Percentiles rank a stretch among this genome's conserved stretches.
Evolutionary conservation across 2,797 vertebrate genomes (phyloP).

Genomic region (Syndactyla subalaris): DNA sequence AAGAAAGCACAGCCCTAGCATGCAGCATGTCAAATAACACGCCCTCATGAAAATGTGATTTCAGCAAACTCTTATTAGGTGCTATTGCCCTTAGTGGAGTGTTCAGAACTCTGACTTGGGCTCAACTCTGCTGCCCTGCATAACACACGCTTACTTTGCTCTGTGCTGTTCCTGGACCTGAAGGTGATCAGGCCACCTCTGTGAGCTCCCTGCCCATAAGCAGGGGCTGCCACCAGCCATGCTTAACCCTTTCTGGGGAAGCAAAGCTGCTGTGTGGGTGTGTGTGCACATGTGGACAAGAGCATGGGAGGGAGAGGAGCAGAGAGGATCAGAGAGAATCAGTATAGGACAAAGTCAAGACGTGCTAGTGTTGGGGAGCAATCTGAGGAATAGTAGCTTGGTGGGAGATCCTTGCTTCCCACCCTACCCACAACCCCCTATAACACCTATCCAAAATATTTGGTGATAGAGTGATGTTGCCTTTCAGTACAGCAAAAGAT

Average conservation of each 20-base stretch:
- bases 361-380: not conserved
- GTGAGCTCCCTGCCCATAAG: not conserved
- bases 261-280: fast-evolving
- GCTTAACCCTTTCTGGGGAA: not conserved
- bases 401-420: not conserved
- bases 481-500: not conserved
- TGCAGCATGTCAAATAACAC: not conserved
- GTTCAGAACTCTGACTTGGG: not conserved
- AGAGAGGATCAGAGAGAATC: not conserved
- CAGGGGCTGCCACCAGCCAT: not conserved
- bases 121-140: not conserved
- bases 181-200: not conserved
- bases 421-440: not conserved
- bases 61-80: not conserved
- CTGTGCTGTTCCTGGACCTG: not conserved
- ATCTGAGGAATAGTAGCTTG: not conserved
- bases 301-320: not conserved
- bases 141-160: too few species aligned
- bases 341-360: not conserved
- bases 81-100: not conserved
- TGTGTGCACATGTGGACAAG: fast-evolving
- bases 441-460: not conserved
- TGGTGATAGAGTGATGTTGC: not conserved
- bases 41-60: fast-evolving
- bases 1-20: not conserved